Percentiles rank a stretch among this genome's conserved stretches.
These are phyloP conservation scores for Keiferia lycopersicella DNA, from an alignment of 2,888 invertebrate species.

Conservation along the genomic window DNA sequence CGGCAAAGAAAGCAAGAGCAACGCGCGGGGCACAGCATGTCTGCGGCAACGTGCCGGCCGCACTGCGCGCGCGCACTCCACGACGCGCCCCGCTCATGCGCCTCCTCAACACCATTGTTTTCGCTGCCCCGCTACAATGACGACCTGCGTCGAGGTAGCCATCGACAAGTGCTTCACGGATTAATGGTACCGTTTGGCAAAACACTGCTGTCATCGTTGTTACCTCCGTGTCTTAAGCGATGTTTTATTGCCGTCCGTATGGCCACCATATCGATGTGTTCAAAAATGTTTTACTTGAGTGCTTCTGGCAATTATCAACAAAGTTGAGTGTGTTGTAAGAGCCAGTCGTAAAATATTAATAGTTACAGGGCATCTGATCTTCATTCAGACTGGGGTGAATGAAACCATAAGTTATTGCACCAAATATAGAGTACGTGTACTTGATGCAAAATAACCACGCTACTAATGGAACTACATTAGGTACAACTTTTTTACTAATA, in stretches of 20 bases:
- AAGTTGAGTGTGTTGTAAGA: slow-evolving; percentile 22
- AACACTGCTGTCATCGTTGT: slow-evolving; percentile 11
- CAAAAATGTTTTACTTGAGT: slow-evolving; percentile 31
- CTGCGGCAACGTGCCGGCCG: slow-evolving; percentile 68
- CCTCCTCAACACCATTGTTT: slow-evolving; percentile 55
- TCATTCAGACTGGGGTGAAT: slow-evolving; percentile 61
- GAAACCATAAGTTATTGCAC: slow-evolving; percentile 62
- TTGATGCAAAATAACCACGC: not conserved
- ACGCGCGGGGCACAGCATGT: slow-evolving; percentile 86
- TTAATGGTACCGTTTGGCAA: slow-evolving; percentile 58
- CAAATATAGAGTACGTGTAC: slow-evolving; percentile 62
- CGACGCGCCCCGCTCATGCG: slow-evolving; percentile 49
- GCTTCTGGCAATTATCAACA: slow-evolving; percentile 44
- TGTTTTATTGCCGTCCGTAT: slow-evolving; percentile 19
- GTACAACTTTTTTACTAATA: too few species aligned
- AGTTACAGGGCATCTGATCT: slow-evolving; percentile 36
- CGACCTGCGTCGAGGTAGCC: slow-evolving; percentile 44
- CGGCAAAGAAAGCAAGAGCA: slow-evolving; percentile 89
- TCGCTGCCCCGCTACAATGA: slow-evolving; percentile 46
- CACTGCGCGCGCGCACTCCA: slow-evolving; percentile 54
- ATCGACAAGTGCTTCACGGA: slow-evolving; percentile 59
- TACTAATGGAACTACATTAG: too few species aligned
- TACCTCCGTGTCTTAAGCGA: slow-evolving; percentile 16
- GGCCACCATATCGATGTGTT: slow-evolving; percentile 15
- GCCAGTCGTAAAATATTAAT: slow-evolving; percentile 42